Conservation (phyloP, 2,113 vertebrate species). For the Suncus etruscus region DNA sequence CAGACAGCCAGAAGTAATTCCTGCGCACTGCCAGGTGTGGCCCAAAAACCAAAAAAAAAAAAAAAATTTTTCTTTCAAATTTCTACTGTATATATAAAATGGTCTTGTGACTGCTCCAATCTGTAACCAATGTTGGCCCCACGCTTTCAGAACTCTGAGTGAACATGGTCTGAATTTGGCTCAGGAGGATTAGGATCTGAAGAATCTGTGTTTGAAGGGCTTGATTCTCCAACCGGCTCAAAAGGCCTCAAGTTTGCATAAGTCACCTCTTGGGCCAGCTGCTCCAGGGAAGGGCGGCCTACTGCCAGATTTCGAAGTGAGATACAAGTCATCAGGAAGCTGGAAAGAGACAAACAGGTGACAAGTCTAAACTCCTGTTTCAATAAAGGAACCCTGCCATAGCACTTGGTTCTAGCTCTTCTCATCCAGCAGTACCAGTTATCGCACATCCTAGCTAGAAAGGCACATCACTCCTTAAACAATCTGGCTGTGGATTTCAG, state of each 20-base stretch:
- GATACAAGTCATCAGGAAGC: slow-evolving; percentile 95
- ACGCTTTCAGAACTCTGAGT: slow-evolving; percentile 77
- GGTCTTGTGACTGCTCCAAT: neutral
- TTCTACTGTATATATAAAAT: neutral
- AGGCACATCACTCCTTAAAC: neutral
- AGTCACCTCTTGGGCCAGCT: slow-evolving; percentile 92
- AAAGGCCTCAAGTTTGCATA: slow-evolving; percentile 91
- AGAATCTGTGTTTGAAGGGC: slow-evolving; percentile 47
- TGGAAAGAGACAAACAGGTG: slow-evolving; percentile 71
- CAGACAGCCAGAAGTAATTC: too few species aligned
- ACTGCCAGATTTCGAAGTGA: slow-evolving; percentile 93
- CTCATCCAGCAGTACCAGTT: neutral
- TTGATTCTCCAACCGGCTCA: slow-evolving; percentile 66
- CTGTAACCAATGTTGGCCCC: neutral
- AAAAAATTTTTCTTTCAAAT: slow-evolving; percentile 42
- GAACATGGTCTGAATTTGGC: slow-evolving; percentile 51
- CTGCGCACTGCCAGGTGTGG: too few species aligned
- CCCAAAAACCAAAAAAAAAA: too few species aligned
- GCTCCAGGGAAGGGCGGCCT: slow-evolving; percentile 92
- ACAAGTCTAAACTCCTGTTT: slow-evolving; percentile 50
- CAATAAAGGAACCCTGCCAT: slow-evolving; percentile 12
- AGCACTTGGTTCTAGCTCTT: neutral
- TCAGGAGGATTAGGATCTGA: slow-evolving; percentile 57
- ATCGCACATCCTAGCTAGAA: neutral
- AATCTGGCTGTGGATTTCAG: neutral